phyloP scores from a whole-genome alignment of 2,888 invertebrate species.

The Yponomeuta evonymella region DNA sequence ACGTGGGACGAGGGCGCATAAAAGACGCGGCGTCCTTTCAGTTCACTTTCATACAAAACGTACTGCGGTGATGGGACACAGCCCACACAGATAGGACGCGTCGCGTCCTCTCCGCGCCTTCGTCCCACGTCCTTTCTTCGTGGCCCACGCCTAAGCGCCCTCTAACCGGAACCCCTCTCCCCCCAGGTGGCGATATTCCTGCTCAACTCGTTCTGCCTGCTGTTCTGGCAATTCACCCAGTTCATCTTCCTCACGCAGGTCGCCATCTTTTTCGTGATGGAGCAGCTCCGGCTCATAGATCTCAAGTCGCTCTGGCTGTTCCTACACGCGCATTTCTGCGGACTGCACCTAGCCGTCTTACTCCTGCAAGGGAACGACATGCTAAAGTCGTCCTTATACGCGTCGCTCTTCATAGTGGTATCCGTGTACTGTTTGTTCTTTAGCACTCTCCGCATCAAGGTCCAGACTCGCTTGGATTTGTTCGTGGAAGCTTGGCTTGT shows the following conservation, averaged over 20 bases:
- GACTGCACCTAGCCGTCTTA: conserved; percentile 55
- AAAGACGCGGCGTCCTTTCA: too few species aligned
- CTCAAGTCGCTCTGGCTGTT: conserved; percentile 49
- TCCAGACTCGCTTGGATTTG: conserved; percentile 44
- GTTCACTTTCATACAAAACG: too few species aligned
- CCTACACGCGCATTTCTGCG: conserved; percentile 61
- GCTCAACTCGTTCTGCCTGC: conserved; percentile 63
- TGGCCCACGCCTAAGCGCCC: too few species aligned
- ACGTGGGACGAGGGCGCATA: too few species aligned
- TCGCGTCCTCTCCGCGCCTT: too few species aligned
- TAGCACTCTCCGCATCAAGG: conserved; percentile 47
- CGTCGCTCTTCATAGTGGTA: conserved; percentile 59
- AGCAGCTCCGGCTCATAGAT: conserved; percentile 74
- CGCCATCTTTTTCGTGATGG: conserved; percentile 82
- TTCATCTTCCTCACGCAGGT: conserved; percentile 88
- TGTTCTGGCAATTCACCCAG: conserved; percentile 89
- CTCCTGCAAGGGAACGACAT: conserved; percentile 64
- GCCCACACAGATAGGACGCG: too few species aligned
- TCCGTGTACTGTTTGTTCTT: conserved; percentile 52
- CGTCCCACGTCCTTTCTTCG: too few species aligned
- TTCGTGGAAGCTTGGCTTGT: conserved; percentile 46
- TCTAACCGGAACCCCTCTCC: conserved; percentile 19
- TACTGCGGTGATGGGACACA: too few species aligned
- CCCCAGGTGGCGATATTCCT: conserved; percentile 58
- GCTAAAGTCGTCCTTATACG: conserved; percentile 67